Base-by-base conservation (phyloP, 2,113 vertebrate genomes). In the Polypterus senegalus region DNA sequence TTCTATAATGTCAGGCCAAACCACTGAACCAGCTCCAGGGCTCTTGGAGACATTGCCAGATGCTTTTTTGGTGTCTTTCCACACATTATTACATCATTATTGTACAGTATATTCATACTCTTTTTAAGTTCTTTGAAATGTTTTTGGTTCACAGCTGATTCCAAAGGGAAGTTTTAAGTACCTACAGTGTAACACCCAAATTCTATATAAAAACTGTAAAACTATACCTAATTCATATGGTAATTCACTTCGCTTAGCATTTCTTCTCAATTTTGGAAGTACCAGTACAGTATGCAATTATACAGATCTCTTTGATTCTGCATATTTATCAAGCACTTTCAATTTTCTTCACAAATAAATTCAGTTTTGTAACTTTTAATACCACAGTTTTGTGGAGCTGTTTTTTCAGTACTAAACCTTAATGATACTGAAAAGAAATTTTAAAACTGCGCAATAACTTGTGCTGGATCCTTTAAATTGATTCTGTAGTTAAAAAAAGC, bases 41-140 rank as follows among this genome's bases (percentile, higher is more conserved):
- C 57, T 53, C 49, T 54, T 9, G 44, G 9, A 48, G 47, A 48
- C n/a, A 47, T 57, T 7, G 48, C 46, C 5, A 47, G 53, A 46
- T 59, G 48, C 57, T 54, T 49, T 59, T 47, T 5, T n/a, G 51
- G 9, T 52, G 63, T 64, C 46, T 8, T 6, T 47, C 44, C 53
- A 46, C 61, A 62, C 4, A 55, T n/a, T 11, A 62, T 55, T 7
- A 55, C 46, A 62, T 62, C 52, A 62, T 56, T 47, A 46, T 27
- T 47, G 11, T 56, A 62, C 43, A 46, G 27, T 27, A 27, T 27
- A 27, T n/a, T 47, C 61, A 6, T n/a, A 62, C 61, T 7, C 11
- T 44, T 53, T 61, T 10, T 7, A 1, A 27, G 47, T 11, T 3
- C 60, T 61, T 48, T 10, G 47, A 6, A 56, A n/a, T 3, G 10